phyloP scores from a whole-genome alignment of 1,140 invertebrate species.

The Parasteatoda tepidariorum region DNA sequence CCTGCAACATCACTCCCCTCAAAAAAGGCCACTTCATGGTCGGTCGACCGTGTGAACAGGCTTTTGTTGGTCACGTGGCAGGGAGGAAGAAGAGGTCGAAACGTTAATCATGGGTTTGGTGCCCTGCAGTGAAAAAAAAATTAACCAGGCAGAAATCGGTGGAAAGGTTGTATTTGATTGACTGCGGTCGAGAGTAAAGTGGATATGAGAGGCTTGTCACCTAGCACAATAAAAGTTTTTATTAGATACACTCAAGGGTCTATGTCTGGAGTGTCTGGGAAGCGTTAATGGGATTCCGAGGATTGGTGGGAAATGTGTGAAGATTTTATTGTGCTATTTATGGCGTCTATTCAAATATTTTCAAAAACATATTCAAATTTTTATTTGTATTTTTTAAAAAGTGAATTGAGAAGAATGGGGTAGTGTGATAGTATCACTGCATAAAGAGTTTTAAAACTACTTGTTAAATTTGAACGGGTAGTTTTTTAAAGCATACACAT shows the following conservation, averaged over 20 bases:
- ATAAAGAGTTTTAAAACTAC: too few species aligned
- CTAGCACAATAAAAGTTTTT: background rate
- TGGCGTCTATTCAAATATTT: background rate
- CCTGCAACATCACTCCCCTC: background rate
- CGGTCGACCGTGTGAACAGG: conserved; percentile 35
- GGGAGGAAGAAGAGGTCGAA: conserved; percentile 33
- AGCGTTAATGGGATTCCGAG: background rate
- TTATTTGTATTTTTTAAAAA: too few species aligned
- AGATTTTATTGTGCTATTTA: background rate
- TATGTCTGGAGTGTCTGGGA: background rate
- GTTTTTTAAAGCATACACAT: too few species aligned
- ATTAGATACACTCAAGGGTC: background rate
- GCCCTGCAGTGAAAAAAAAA: background rate
- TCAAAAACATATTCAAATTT: background rate
- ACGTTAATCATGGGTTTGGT: conserved; percentile 47
- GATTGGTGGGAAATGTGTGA: background rate
- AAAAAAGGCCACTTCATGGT: conserved; percentile 23
- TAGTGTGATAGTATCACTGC: too few species aligned
- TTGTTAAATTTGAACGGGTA: too few species aligned
- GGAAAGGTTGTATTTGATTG: too few species aligned
- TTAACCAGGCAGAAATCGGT: background rate
- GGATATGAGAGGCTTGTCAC: background rate
- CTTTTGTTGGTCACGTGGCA: conserved; percentile 27
- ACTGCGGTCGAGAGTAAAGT: background rate
- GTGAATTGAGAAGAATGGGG: too few species aligned